Conservation (phyloP, 2,797 vertebrate genomes). For the Megalops cyprinoides region DNA sequence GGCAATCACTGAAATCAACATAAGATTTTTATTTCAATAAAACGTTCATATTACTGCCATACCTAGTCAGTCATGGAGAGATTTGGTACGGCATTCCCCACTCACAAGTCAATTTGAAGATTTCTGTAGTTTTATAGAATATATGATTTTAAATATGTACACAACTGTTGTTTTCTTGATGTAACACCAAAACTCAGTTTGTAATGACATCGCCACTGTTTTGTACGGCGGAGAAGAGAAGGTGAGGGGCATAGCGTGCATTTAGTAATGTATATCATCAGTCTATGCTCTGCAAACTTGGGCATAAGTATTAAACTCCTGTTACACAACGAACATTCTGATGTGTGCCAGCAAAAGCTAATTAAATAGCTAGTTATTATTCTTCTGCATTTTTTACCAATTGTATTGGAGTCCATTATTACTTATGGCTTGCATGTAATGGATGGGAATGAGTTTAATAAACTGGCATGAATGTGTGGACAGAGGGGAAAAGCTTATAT, state of each 20-base stretch:
- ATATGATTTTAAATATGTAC: neutral
- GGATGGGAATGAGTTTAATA: neutral
- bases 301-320: neutral
- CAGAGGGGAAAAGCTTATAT: slow-evolving; percentile 28
- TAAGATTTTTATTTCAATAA: neutral
- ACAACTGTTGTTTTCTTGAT: neutral
- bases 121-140: neutral
- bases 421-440: slow-evolving; percentile 13
- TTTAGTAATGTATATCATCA: too few relatives aligned
- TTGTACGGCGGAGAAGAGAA: neutral
- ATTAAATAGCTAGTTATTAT: slow-evolving; percentile 19
- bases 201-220: too few relatives aligned
- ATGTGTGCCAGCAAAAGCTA: slow-evolving; percentile 1
- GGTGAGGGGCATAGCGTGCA: too few relatives aligned
- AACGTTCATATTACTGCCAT: neutral
- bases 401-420: neutral
- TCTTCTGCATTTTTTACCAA: neutral
- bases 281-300: too few relatives aligned
- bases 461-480: neutral
- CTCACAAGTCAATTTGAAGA: neutral
- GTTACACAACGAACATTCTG: slow-evolving; percentile 9
- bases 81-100: too few relatives aligned
- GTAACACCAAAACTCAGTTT: too few relatives aligned
- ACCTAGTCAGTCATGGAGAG: neutral
- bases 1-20: neutral